Percentiles rank a stretch among this genome's conserved stretches.
phyloP scores from a whole-genome alignment of 2,113 vertebrate genomes.

The Sylvietta virens region DNA sequence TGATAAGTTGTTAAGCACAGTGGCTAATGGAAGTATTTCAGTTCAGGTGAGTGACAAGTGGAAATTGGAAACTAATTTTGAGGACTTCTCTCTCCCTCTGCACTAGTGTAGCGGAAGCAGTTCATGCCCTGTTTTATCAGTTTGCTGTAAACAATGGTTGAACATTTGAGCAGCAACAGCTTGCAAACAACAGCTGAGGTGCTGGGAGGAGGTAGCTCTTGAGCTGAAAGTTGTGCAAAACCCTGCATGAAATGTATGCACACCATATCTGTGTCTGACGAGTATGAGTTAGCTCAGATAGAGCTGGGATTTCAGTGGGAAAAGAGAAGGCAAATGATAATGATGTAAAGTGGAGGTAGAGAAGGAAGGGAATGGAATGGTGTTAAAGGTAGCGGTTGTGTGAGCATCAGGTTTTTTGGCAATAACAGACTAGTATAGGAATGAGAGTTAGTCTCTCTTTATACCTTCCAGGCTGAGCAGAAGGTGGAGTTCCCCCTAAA shows the following conservation, averaged over 20 bases:
- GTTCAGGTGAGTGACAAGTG: neutral
- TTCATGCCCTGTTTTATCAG: neutral
- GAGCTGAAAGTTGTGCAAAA: neutral
- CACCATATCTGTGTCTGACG: fast-evolving
- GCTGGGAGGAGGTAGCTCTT: neutral
- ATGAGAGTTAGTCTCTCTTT: neutral
- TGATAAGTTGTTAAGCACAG: neutral
- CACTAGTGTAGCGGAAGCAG: neutral
- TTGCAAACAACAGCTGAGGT: neutral
- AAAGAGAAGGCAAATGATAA: neutral
- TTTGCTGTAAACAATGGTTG: neutral
- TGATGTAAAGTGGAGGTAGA: neutral
- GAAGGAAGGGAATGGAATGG: neutral
- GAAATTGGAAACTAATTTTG: neutral
- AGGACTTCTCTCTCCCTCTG: neutral
- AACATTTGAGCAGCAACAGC: neutral
- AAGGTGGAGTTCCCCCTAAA: fast-evolving
- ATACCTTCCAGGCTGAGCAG: neutral
- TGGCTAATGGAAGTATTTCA: neutral
- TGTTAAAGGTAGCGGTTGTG: neutral
- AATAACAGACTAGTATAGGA: neutral
- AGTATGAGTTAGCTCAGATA: neutral
- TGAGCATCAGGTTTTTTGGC: neutral
- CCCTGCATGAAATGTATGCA: neutral
- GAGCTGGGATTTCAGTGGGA: neutral